Evolutionary conservation across 2,888 invertebrate genomes (phyloP), one percentile per base, ranked within the genome.

Genomic region (Phalera bucephala): DNA sequence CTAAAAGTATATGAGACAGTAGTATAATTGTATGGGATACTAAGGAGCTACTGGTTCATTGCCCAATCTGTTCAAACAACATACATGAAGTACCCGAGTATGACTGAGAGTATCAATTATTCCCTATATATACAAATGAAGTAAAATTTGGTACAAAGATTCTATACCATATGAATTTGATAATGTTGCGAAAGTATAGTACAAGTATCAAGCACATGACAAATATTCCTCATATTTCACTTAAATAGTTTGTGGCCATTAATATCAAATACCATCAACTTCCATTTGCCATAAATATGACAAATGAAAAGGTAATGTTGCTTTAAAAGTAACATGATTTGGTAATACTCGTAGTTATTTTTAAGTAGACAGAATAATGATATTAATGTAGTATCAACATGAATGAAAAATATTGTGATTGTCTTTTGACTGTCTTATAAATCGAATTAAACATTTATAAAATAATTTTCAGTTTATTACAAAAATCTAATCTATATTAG

Each of bases 111-210:
- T 53, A 45, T 58, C n/a, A n/a, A 47, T 55, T 52, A 50, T 39
- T 23, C 36, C 39, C 53, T 68, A 60, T 70, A 65, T 65, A 67
- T 60, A 70, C 65, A 70, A 59, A 57, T 53, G 54, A 61, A 66
- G 52, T 53, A 57, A 44, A 52, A 54, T 52, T 68, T 55, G 60
- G 65, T 67, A 61, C 38, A 39, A 25, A 40, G 39, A 51, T 42
- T 43, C 33, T 20, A 46, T 12, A 25, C 25, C 25, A 11, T 12
- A 32, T 25, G 36, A 40, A 31, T 37, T 31, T 33, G 34, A n/a
- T n/a, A n/a, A n/a, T 50, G 15, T 31, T 23, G 20, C 36, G 23
- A 33, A 50, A 23, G 26, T 38, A 35, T 29, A 15, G 28, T 4
- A 27, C 15, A 37, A 29, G 14, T 17, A 52, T 38, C 29, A 36